Evolutionary conservation across 2,888 invertebrate species (phyloP).

Genomic region (Gisinianus flammeolus): DNA sequence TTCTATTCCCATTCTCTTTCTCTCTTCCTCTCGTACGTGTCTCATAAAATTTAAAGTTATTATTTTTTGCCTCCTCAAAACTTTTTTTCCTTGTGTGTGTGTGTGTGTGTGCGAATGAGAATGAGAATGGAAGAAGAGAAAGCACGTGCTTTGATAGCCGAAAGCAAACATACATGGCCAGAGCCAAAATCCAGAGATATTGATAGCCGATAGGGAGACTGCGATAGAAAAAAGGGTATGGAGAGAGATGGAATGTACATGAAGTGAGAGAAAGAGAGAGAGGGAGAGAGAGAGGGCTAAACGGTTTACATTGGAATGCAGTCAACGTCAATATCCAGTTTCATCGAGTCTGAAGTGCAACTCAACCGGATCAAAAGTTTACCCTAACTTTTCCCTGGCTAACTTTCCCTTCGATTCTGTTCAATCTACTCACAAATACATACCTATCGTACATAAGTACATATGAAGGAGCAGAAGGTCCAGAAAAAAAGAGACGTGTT

Average conservation of each 20-base stretch:
- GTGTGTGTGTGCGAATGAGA: no score
- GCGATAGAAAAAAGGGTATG: no score
- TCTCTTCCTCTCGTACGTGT: slow-evolving; percentile 4
- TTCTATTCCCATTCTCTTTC: neutral
- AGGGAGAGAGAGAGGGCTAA: neutral
- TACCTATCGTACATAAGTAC: no score
- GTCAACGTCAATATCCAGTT: slow-evolving; percentile 25
- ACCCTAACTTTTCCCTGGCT: slow-evolving; percentile 13
- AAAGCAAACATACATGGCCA: no score
- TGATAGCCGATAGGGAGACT: no score
- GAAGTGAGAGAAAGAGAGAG: no score
- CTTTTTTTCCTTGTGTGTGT: neutral
- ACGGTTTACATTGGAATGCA: slow-evolving; percentile 31
- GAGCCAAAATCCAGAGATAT: no score
- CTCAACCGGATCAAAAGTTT: slow-evolving; percentile 27
- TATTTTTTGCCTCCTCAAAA: neutral
- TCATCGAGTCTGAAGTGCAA: neutral
- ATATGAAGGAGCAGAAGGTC: no score
- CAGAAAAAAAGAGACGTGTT: no score
- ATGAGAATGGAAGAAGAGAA: neutral
- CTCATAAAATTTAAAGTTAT: slow-evolving; percentile 22
- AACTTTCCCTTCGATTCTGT: no score
- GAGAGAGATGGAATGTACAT: no score
- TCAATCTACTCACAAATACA: no score
- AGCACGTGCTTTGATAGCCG: neutral